Evolutionary conservation across 2,797 vertebrate genomes (phyloP).

Genomic region (Microctenopoma stevenorrisi): DNA sequence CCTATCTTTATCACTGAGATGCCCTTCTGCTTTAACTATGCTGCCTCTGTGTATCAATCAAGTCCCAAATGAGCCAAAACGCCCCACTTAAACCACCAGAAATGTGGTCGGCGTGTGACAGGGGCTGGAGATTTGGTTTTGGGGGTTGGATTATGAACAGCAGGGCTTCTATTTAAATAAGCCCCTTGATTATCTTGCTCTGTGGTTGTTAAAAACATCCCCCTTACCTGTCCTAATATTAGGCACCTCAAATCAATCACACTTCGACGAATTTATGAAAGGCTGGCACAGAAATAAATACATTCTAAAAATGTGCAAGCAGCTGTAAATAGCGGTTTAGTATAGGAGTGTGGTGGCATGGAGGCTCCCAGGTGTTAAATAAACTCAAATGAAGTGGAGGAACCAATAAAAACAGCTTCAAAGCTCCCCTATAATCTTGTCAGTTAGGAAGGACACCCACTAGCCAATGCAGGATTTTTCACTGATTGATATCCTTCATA

Average conservation of each 20-base stretch:
- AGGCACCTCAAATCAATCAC: slow-evolving; percentile 62
- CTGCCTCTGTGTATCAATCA: slow-evolving; percentile 61
- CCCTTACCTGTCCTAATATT: slow-evolving; percentile 24
- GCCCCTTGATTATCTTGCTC: slow-evolving; percentile 46
- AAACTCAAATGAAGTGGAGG: slow-evolving; percentile 81
- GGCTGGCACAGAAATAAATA: slow-evolving; percentile 48
- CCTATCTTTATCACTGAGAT: slow-evolving; percentile 60
- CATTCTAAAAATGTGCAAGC: slow-evolving; percentile 33
- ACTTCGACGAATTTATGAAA: slow-evolving; percentile 59
- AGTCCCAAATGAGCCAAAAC: slow-evolving; percentile 61
- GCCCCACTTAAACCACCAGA: slow-evolving; percentile 45
- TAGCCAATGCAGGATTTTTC: slow-evolving; percentile 60
- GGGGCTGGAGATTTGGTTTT: slow-evolving; percentile 31
- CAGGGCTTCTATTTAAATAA: slow-evolving; percentile 39
- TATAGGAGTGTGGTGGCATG: slow-evolving; percentile 44
- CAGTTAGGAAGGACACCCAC: slow-evolving; percentile 73
- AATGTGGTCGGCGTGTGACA: slow-evolving; percentile 33
- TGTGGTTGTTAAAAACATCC: slow-evolving; percentile 48
- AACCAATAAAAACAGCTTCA: slow-evolving; percentile 79
- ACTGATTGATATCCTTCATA: slow-evolving; percentile 80
- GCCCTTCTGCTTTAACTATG: slow-evolving; percentile 57
- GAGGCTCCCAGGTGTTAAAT: slow-evolving; percentile 79
- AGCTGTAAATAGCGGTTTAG: slow-evolving; percentile 74
- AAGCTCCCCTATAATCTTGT: slow-evolving; percentile 81
- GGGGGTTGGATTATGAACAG: slow-evolving; percentile 20